Conservation (phyloP, 2,113 vertebrate species). For the Blennius ocellaris region DNA sequence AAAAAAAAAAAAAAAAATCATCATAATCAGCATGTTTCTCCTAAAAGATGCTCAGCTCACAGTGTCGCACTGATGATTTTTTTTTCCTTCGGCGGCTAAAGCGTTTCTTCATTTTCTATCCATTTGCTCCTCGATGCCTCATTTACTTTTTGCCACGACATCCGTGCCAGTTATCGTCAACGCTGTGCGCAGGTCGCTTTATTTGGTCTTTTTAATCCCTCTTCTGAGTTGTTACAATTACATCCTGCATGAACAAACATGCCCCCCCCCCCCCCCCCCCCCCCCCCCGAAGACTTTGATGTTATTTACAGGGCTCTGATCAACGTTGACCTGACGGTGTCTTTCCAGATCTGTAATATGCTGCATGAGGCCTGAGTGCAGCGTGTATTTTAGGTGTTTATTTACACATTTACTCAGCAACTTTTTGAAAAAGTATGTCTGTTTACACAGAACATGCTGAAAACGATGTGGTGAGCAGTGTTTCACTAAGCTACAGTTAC, state of each 20-base stretch:
- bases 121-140: slow-evolving; percentile 45
- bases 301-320: slow-evolving; percentile 52
- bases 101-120: slow-evolving; percentile 44
- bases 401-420: too few species aligned
- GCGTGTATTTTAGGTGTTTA: too few species aligned
- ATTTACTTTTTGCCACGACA: slow-evolving; percentile 42
- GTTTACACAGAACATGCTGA: too few species aligned
- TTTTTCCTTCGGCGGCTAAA: slow-evolving; percentile 42
- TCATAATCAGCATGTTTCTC: background rate
- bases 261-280: slow-evolving; percentile 55
- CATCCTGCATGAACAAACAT: slow-evolving; percentile 44
- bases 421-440: too few species aligned
- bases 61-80: background rate
- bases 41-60: slow-evolving; percentile 7
- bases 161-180: slow-evolving; percentile 25
- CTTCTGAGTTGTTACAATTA: slow-evolving; percentile 41
- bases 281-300: slow-evolving; percentile 37
- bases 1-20: too few species aligned
- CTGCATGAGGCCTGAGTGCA: background rate
- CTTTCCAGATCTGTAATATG: background rate
- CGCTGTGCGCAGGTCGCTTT: slow-evolving; percentile 39
- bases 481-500: too few species aligned
- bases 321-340: slow-evolving; percentile 34
- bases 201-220: slow-evolving; percentile 20
- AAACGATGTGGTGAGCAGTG: too few species aligned